These are phyloP conservation scores for Chitala chitala DNA, from an alignment of 2,113 vertebrate species.

Conservation along the genomic window DNA sequence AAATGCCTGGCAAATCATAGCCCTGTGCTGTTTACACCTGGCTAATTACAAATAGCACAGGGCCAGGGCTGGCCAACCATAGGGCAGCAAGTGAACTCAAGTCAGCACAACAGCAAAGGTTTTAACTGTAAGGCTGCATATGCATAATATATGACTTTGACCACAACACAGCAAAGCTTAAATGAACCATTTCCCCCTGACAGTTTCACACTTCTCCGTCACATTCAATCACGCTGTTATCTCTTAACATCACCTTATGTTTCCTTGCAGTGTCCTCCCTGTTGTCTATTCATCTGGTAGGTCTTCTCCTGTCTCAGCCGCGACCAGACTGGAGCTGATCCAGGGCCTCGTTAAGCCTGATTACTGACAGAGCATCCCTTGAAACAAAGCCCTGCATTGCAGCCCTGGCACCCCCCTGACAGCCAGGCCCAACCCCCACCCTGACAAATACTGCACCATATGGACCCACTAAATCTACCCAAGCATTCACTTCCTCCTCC, in stretches of 20 bases:
- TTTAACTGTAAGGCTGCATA: too few species aligned
- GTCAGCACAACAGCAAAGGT: neutral
- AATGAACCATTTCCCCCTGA: too few species aligned
- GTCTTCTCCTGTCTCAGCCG: neutral
- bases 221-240: too few species aligned
- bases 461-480: constrained; percentile 25
- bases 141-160: neutral
- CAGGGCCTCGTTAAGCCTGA: constrained; percentile 22
- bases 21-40: neutral
- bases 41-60: neutral
- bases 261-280: neutral
- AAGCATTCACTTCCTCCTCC: neutral
- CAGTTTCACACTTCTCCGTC: too few species aligned
- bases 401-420: neutral
- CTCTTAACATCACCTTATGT: too few species aligned
- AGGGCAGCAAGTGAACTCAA: neutral
- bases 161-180: too few species aligned
- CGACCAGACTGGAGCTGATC: neutral
- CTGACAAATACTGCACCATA: constrained; percentile 22
- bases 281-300: neutral
- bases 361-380: constrained; percentile 23
- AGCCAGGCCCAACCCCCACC: neutral
- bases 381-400: constrained; percentile 15
- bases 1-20: neutral
- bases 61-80: neutral